phyloP scores from a whole-genome alignment of 2,888 invertebrate genomes.

The Stenoptilia bipunctidactyla region DNA sequence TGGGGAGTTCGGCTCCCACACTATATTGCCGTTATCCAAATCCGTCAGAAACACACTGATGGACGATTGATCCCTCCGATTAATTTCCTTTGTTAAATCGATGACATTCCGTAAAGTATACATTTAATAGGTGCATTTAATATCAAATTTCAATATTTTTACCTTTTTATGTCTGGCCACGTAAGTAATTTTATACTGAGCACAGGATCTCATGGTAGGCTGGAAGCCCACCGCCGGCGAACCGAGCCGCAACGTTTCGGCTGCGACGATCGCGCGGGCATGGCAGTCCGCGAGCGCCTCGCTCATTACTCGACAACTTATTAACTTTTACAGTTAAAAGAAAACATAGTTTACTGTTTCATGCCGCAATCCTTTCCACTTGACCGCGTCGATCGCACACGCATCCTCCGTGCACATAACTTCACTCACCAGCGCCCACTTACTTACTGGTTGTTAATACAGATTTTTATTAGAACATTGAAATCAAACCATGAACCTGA shows the following conservation, averaged over 20 bases:
- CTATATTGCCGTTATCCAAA: slow-evolving; percentile 27
- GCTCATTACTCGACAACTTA: slow-evolving; percentile 18
- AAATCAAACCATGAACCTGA: no score
- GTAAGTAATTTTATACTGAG: slow-evolving; percentile 65
- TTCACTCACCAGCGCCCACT: no score
- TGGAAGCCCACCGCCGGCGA: slow-evolving; percentile 13
- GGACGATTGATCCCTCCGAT: background rate
- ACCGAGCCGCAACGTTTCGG: slow-evolving; percentile 15
- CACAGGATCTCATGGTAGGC: slow-evolving; percentile 44
- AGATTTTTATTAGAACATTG: no score
- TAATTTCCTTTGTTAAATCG: no score
- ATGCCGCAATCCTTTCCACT: slow-evolving; percentile 39
- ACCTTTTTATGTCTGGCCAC: slow-evolving; percentile 28
- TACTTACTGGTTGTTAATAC: no score
- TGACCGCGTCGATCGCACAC: slow-evolving; percentile 25
- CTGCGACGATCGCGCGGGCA: slow-evolving; percentile 14
- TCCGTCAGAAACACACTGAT: slow-evolving; percentile 23
- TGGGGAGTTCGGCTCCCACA: background rate
- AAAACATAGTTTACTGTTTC: slow-evolving; percentile 37
- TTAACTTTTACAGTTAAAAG: slow-evolving; percentile 57
- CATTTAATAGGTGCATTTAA: no score
- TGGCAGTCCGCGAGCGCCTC: slow-evolving; percentile 4
- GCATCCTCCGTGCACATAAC: background rate
- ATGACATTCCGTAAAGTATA: no score
- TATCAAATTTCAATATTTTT: background rate